These are phyloP conservation scores for Lophotis ruficrista DNA, from an alignment of 2,113 vertebrate species.

Conservation along the genomic window DNA sequence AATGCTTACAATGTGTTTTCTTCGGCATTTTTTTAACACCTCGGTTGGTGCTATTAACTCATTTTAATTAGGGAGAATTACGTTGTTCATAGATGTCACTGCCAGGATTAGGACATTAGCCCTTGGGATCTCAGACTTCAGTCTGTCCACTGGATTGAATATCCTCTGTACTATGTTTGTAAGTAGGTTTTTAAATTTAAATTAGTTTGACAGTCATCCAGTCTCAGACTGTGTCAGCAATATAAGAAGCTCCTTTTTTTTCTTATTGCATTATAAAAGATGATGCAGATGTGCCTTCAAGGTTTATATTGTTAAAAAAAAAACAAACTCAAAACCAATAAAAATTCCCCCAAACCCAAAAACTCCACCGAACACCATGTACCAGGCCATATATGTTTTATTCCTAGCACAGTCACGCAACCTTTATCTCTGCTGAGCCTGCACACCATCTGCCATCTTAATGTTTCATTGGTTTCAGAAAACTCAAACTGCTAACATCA, in stretches of 20 bases:
- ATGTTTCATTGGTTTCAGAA: conserved; percentile 49
- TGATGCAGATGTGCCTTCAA: neutral
- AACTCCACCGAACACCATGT: neutral
- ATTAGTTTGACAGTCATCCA: neutral
- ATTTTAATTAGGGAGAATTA: neutral
- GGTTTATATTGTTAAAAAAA: neutral
- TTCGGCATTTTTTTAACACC: neutral
- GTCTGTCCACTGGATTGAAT: neutral
- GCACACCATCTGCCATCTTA: conserved; percentile 61
- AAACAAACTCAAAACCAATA: neutral
- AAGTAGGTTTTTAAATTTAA: neutral
- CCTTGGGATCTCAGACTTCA: neutral
- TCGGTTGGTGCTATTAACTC: neutral
- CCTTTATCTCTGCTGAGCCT: conserved; percentile 39
- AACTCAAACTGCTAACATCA: conserved; percentile 20
- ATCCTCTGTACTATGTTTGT: neutral
- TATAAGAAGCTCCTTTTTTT: neutral
- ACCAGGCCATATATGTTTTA: conserved; percentile 5
- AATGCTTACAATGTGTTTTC: neutral
- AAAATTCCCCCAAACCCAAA: neutral
- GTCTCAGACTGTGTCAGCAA: neutral
- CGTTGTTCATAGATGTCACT: neutral
- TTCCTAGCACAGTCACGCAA: conserved; percentile 41
- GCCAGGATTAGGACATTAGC: neutral
- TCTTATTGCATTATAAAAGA: neutral